Evolutionary conservation across 2,888 invertebrate species (phyloP).

Genomic region (Calephelis perditalis): DNA sequence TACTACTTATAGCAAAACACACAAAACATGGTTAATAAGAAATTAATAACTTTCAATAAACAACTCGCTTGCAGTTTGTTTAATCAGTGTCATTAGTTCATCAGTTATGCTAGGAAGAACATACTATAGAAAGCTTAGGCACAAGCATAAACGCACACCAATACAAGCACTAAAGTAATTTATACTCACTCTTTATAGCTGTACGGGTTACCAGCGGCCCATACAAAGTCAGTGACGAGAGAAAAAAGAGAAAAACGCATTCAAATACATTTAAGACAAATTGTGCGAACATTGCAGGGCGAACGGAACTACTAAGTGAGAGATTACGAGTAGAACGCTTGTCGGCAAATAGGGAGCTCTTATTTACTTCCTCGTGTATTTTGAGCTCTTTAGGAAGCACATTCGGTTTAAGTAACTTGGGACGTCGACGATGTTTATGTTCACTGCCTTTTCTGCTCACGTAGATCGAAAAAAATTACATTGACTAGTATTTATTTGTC

Average conservation of each 20-base stretch:
- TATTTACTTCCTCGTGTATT: slow-evolving; percentile 70
- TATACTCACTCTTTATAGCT: slow-evolving; percentile 85
- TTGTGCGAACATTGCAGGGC: slow-evolving; percentile 79
- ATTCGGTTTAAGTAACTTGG: slow-evolving; percentile 67
- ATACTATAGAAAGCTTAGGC: slow-evolving; percentile 67
- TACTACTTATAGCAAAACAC: slow-evolving; percentile 38
- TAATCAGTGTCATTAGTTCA: slow-evolving; percentile 39
- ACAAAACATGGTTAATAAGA: slow-evolving; percentile 45
- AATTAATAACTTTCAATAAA: slow-evolving; percentile 38
- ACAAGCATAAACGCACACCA: slow-evolving; percentile 75
- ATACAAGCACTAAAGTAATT: slow-evolving; percentile 78
- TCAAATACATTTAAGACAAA: slow-evolving; percentile 79
- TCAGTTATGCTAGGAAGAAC: slow-evolving; percentile 61
- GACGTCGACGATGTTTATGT: slow-evolving; percentile 50
- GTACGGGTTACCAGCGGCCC: slow-evolving; percentile 83
- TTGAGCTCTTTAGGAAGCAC: slow-evolving; percentile 68
- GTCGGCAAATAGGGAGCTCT: slow-evolving; percentile 65
- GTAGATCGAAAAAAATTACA: slow-evolving; percentile 35
- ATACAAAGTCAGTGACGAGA: slow-evolving; percentile 83
- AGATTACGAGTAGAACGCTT: slow-evolving; percentile 77
- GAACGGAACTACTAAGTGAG: slow-evolving; percentile 79
- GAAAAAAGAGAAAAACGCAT: slow-evolving; percentile 80
- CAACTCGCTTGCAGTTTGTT: slow-evolving; percentile 73
- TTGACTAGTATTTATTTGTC: slow-evolving; percentile 44
- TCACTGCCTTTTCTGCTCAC: slow-evolving; percentile 65